Base-by-base conservation (phyloP, 2,888 invertebrate species). In the Autographa pulchrina region DNA sequence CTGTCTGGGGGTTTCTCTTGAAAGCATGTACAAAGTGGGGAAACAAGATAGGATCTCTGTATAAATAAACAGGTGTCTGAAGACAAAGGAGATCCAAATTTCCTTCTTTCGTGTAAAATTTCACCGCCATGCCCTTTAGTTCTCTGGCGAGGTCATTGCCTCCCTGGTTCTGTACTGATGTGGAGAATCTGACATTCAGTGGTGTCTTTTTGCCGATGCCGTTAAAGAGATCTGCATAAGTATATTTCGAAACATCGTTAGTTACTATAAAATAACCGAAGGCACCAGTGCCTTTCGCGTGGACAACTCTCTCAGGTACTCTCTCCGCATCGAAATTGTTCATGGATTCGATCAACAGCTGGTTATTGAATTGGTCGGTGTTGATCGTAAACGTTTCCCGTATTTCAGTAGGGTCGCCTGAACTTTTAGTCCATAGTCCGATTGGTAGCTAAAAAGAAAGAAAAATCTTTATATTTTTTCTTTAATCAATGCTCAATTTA, bases 251-350 rank as follows among this genome's bases (percentile, higher is more conserved):
- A 65, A 98, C 97, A 87, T 98, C 98, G 83, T 98, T 96, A 0
- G 98, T 98, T 0, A 98, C 97, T 90, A 97, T 97, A 85, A 98
- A 98, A 85, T 97, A 97, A 6, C 97, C 98, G 87, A 97, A 97
- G 2, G 98, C 98, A 32, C 97, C 98, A 54, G 97, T 97, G 76
- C 99, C 99, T 93, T 99, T 99, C 0, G 99, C 98, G 90, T 98
- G 98, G 0, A 98, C 98, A 0, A 98, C 98, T 80, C 99, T 96
- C 89, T 99, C 99, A 0, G 99, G 99, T 85, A 99, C 98, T 68
- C 98, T 96, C 98, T 88, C 85, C 8, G 72, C 98, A 35, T 98
- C 94, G 84, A 97, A 96, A 87, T 98, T 98, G 86, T 98, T 97
- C 0, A 97, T 94, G 87, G 97, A 97, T 83, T 98, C 98, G 13